phyloP scores from a whole-genome alignment of 2,888 invertebrate species.

The Cantharis nigra region DNA sequence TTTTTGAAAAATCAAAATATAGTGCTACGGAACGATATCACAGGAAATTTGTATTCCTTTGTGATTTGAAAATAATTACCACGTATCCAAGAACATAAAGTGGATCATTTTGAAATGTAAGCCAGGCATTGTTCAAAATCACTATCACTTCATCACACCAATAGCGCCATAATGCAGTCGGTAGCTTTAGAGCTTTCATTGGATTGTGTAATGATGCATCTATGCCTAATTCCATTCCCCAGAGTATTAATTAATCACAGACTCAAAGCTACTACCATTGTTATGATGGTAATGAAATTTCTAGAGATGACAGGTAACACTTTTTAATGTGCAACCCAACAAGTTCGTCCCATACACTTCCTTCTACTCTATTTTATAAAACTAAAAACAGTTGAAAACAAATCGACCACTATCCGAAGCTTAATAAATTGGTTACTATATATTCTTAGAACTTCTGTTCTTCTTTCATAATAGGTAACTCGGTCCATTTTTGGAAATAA shows the following conservation, averaged over 20 bases:
- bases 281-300: background rate
- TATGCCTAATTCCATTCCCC: conserved; percentile 3
- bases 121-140: background rate
- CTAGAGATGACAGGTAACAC: background rate
- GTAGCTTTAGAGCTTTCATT: conserved; percentile 1
- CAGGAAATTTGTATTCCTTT: background rate
- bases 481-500: too few species aligned
- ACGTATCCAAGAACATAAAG: background rate
- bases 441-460: too few species aligned
- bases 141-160: background rate
- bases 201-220: conserved; percentile 5
- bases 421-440: too few species aligned
- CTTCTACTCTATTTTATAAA: too few species aligned
- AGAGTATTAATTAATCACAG: conserved; percentile 8
- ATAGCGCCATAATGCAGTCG: background rate
- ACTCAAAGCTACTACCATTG: background rate
- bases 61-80: conserved; percentile 1
- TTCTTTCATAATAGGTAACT: too few species aligned
- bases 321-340: background rate
- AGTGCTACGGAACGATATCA: background rate
- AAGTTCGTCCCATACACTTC: background rate
- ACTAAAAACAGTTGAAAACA: too few species aligned
- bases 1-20: background rate
- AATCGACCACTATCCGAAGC: too few species aligned
- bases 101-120: background rate